These are phyloP conservation scores for Epinotia nisella DNA, from an alignment of 2,888 invertebrate species.

Conservation along the genomic window DNA sequence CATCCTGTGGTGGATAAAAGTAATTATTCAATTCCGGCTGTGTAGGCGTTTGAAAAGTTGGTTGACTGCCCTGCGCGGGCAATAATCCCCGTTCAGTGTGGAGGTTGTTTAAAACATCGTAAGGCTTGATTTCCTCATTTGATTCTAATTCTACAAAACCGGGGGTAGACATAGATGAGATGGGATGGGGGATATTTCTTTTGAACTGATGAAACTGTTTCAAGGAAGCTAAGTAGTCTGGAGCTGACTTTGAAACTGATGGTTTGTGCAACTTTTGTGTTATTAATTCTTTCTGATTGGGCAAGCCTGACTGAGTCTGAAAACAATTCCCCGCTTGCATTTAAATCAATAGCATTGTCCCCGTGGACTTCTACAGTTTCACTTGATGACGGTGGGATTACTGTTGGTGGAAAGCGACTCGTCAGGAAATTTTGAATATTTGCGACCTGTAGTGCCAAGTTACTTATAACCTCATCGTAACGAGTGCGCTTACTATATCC, in stretches of 20 bases:
- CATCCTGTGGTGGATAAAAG: background rate
- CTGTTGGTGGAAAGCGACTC: constrained; percentile 9
- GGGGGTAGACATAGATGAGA: constrained; percentile 4
- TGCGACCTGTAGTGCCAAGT: constrained; percentile 2
- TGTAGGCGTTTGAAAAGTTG: background rate
- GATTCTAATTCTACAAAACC: background rate
- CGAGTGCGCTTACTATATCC: background rate
- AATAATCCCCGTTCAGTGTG: background rate
- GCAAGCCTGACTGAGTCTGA: background rate
- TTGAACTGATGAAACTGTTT: background rate
- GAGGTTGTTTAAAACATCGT: constrained; percentile 1
- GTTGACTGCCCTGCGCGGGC: constrained; percentile 5
- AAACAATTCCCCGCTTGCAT: constrained; percentile 4
- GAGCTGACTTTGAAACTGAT: background rate
- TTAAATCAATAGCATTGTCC: constrained; percentile 1
- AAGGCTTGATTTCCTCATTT: background rate
- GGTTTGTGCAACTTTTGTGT: background rate
- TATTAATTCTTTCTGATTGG: background rate
- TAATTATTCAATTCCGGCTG: constrained; percentile 3
- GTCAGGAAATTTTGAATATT: constrained; percentile 9
- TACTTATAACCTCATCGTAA: constrained; percentile 10
- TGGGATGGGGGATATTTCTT: too few species aligned
- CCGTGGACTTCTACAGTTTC: background rate
- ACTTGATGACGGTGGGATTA: background rate
- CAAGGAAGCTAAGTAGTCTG: background rate